Percentiles rank a stretch among this genome's conserved stretches.
Conservation (phyloP, 2,113 vertebrate species). For the Epinephelus moara region DNA sequence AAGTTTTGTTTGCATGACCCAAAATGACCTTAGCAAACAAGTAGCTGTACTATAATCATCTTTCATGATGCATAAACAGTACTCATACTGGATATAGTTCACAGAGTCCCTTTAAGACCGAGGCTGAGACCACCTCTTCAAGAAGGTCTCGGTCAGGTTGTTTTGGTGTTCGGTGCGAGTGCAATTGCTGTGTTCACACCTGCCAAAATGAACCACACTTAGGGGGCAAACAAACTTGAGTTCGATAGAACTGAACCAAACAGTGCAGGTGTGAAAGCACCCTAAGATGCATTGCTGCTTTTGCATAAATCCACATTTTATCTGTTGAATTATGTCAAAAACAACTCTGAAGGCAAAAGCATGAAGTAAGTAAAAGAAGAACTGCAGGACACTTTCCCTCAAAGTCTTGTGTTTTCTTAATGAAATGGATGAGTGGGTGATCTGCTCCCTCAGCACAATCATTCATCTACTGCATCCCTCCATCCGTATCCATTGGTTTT, state of each 20-base stretch:
- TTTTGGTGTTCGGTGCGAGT: too few species aligned
- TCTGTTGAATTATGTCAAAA: slow-evolving; percentile 15
- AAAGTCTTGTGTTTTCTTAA: slow-evolving; percentile 11
- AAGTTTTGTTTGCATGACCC: background rate
- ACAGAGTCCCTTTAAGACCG: background rate
- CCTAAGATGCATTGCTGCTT: background rate
- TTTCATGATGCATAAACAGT: background rate
- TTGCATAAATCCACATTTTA: slow-evolving; percentile 14
- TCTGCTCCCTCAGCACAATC: slow-evolving; percentile 58
- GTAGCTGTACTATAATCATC: background rate
- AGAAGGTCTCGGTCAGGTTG: too few species aligned
- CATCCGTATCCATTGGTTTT: slow-evolving; percentile 48
- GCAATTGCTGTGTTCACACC: too few species aligned
- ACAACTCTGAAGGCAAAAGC: background rate
- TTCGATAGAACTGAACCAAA: too few species aligned
- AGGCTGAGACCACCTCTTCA: too few species aligned
- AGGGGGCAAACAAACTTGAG: too few species aligned
- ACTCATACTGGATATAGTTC: background rate
- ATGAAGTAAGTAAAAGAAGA: background rate
- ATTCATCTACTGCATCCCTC: slow-evolving; percentile 46
- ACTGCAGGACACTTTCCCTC: background rate
- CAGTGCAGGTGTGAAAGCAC: too few species aligned
- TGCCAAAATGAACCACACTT: too few species aligned
- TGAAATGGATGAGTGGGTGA: slow-evolving; percentile 43
- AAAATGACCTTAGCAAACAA: background rate